Evolutionary conservation across 2,888 invertebrate species (phyloP).

Genomic region (Brachylomia viminalis): DNA sequence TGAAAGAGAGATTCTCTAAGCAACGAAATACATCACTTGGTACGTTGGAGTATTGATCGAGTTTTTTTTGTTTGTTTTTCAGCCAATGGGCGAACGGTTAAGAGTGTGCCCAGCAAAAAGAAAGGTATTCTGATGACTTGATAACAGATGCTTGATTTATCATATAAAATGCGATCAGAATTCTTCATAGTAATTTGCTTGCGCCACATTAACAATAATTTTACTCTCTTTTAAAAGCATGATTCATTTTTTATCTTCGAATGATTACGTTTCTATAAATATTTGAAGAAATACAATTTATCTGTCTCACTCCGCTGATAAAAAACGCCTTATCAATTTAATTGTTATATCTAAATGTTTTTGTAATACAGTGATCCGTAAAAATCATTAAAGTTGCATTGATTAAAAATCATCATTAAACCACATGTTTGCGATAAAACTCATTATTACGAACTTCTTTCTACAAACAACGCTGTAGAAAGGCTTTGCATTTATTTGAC

Average conservation of each 20-base stretch:
- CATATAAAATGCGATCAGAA: constrained; percentile 24
- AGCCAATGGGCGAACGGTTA: constrained; percentile 80
- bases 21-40: constrained; percentile 60
- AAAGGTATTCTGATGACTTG: constrained; percentile 76
- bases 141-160: constrained; percentile 43
- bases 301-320: constrained; percentile 20
- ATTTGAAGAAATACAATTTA: constrained; percentile 17
- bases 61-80: constrained; percentile 71
- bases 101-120: constrained; percentile 78
- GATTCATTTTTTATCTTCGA: constrained; percentile 7
- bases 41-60: constrained; percentile 54
- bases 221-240: constrained; percentile 23
- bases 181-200: constrained; percentile 25
- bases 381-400: constrained; percentile 47
- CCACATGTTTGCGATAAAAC: constrained; percentile 46
- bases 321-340: constrained; percentile 33
- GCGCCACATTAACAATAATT: background rate
- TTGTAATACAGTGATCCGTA: constrained; percentile 40
- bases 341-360: constrained; percentile 41
- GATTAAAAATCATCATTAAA: constrained; percentile 53
- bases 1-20: constrained; percentile 70
- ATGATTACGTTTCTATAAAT: background rate
- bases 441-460: constrained; percentile 20
- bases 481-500: constrained; percentile 23
- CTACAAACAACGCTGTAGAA: constrained; percentile 19